phyloP scores from a whole-genome alignment of 2,113 vertebrate genomes.

The Larimichthys crocea region DNA sequence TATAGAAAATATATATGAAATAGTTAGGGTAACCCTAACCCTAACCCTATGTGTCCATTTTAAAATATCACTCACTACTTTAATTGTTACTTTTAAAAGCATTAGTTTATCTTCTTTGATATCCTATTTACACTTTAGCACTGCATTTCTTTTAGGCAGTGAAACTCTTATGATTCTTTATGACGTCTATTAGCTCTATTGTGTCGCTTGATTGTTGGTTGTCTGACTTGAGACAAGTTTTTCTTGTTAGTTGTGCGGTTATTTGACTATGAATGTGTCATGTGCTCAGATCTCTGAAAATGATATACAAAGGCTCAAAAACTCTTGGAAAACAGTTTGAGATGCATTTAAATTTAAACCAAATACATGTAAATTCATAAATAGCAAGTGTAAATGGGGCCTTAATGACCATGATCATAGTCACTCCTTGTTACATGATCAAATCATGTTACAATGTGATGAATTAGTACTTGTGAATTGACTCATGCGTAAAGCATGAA shows the following conservation, averaged over 20 bases:
- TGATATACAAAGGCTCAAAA: neutral
- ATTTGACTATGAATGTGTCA: neutral
- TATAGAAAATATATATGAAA: neutral
- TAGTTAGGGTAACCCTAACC: too few species aligned
- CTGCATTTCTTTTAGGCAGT: neutral
- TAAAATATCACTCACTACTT: neutral
- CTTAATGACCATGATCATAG: neutral
- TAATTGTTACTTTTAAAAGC: neutral
- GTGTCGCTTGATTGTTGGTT: neutral
- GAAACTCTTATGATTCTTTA: neutral
- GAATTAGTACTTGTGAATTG: neutral
- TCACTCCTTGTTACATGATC: neutral
- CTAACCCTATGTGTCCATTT: neutral
- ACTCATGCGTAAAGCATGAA: neutral
- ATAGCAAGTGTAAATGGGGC: neutral
- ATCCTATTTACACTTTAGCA: neutral
- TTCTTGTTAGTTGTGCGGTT: neutral
- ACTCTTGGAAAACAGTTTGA: too few species aligned
- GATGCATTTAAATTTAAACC: neutral
- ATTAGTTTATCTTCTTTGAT: neutral
- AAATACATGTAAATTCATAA: neutral
- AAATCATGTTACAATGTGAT: neutral
- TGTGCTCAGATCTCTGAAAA: neutral
- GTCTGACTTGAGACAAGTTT: neutral
- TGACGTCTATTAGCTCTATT: neutral